phyloP scores from a whole-genome alignment of 2,797 vertebrate species.

The Knipowitschia caucasica region DNA sequence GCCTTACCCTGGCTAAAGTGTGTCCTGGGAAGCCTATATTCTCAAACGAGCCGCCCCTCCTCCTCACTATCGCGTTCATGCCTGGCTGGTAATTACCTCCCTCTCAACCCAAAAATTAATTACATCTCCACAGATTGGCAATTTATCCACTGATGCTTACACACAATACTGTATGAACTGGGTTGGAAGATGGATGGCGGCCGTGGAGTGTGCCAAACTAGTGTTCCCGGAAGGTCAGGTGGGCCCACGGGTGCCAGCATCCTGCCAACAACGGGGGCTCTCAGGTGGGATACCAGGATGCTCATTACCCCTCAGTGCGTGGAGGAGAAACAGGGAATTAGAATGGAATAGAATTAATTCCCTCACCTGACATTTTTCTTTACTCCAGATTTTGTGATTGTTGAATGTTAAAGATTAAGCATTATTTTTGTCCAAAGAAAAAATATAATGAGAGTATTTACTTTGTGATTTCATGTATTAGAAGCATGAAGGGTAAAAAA shows the following conservation, averaged over 20 bases:
- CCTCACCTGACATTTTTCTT: conserved; percentile 23
- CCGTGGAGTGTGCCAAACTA: conserved; percentile 41
- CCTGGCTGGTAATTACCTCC: conserved; percentile 64
- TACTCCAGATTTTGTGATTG: no score
- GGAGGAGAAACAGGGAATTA: conserved; percentile 21
- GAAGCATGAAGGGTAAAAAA: no score
- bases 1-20: conserved; percentile 3
- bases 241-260: conserved; percentile 28
- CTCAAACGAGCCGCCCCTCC: conserved; percentile 49
- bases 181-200: conserved; percentile 49
- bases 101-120: conserved; percentile 67
- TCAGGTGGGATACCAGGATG: conserved; percentile 42
- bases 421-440: no score
- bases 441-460: no score
- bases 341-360: conserved; percentile 29
- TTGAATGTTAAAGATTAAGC: no score
- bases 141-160: conserved; percentile 55
- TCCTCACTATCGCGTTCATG: conserved; percentile 57
- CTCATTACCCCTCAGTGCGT: conserved; percentile 30
- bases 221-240: conserved; percentile 54
- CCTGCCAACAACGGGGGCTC: conserved; percentile 27
- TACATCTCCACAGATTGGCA: conserved; percentile 64
- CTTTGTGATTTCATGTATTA: no score
- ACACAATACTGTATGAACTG: conserved; percentile 48
- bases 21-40: conserved; percentile 24